Conservation (phyloP, 2,113 vertebrate genomes). For the Eurypyga helias region DNA sequence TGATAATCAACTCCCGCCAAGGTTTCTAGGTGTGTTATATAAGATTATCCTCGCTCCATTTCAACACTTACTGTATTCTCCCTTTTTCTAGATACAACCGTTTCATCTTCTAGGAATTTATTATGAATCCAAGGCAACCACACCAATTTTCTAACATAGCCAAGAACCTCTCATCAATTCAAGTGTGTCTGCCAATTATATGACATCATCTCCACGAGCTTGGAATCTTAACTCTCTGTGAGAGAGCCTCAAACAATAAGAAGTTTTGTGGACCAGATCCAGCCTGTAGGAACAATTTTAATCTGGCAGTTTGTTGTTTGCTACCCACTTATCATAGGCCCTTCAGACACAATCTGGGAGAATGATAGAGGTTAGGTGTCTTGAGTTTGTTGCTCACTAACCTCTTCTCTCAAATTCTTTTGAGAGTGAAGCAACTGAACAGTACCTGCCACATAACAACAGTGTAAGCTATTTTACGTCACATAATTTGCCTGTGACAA, state of each 20-base stretch:
- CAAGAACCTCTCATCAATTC: neutral
- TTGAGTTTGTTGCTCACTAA: neutral
- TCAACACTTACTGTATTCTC: neutral
- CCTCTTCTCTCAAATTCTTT: neutral
- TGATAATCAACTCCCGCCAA: neutral
- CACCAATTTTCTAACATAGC: neutral
- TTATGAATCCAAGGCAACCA: neutral
- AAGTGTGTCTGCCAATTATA: neutral
- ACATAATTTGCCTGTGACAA: neutral
- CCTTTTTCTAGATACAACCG: neutral
- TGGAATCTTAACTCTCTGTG: neutral
- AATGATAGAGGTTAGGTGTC: neutral
- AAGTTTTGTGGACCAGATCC: neutral
- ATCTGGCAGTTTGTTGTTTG: neutral
- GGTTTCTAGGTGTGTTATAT: neutral
- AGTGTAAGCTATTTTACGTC: neutral
- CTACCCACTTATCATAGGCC: neutral
- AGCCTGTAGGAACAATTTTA: neutral
- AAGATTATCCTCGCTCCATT: neutral
- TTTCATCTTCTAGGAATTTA: neutral
- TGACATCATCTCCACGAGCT: neutral
- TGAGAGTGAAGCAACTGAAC: fast-evolving
- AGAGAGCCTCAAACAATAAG: neutral
- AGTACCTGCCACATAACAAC: neutral
- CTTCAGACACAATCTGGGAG: neutral